Evolutionary conservation across 2,797 vertebrate species (phyloP).

Genomic region (Mus spretus): DNA sequence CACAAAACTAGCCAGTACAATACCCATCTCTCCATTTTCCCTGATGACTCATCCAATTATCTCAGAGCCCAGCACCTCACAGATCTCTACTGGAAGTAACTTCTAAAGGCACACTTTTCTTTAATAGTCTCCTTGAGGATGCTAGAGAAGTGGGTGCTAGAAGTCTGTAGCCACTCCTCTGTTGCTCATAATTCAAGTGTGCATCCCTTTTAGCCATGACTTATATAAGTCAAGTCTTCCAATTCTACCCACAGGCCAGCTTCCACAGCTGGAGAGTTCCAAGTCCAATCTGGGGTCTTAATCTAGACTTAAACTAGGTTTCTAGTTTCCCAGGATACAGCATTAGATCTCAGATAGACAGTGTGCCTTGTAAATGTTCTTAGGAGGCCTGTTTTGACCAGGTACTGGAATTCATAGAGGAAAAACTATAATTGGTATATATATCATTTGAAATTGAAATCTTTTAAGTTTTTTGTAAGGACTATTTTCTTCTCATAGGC

Average conservation of each 20-base stretch:
- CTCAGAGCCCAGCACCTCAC: not conserved
- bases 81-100: not conserved
- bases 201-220: not conserved
- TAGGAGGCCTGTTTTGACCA: not conserved
- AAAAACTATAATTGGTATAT: slow-evolving; percentile 13
- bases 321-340: not conserved
- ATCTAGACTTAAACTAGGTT: not conserved
- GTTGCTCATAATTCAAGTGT: not conserved
- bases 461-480: slow-evolving; percentile 27
- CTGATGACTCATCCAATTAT: not conserved
- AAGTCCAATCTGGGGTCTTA: not conserved
- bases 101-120: not conserved
- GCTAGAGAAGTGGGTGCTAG: not conserved
- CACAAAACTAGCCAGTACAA: no score
- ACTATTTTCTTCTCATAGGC: slow-evolving; percentile 23
- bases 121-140: not conserved
- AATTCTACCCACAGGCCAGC: not conserved
- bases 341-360: not conserved
- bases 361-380: not conserved
- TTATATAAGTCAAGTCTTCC: not conserved
- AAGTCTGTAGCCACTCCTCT: not conserved
- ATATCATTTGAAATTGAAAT: slow-evolving; percentile 47
- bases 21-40: not conserved
- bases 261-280: not conserved
- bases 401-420: not conserved